Evolutionary conservation across 2,888 invertebrate genomes (phyloP), one percentile per base, ranked within the genome.

Genomic region (Gryllus longicercus): DNA sequence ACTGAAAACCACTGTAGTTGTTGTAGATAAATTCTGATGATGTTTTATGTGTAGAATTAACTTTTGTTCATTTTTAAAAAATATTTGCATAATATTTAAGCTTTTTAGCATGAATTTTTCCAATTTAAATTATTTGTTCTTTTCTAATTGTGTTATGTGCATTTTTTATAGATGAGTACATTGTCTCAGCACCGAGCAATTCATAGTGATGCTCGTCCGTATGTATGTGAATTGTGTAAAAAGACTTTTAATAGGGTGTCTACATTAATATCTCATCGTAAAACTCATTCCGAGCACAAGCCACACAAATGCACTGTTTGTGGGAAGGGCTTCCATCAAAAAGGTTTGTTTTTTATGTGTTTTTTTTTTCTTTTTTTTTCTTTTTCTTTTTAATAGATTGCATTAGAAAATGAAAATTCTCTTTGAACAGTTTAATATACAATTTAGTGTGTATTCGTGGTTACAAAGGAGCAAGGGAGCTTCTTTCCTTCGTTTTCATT

Each of bases 241-340:
- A 94, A 94, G 86, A 93, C 93, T 2, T 94, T 94, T 86, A 94
- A 94, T 87, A 90, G 94, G 79, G 92, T 93, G 4, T 94, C 94
- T 14, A 94, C 94, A n/a, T 87, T 94, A 82, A 94, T 94, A 85
- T 94, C 94, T 16, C 94, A 94, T 84, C 90, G 93, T 82, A 94
- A 94, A 88, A 94, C 93, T 10, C 94, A 94, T 85, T 92, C 92
- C 14, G 91, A 92, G 77, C 89, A 91, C 82, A 94, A 94, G 85
- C 93, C 93, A 0, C 93, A 93, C 87, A 91, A 89, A 82, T 94
- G 94, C 84, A 91, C 92, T 85, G 87, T 93, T 80, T 94, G 94
- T 86, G 91, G 92, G 79, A 94, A 94, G 86, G 93, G 93, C 83
- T 94, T 94, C 86, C 94, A 94, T 86, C 94, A 94, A 85, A 94